Evolutionary conservation across 2,797 vertebrate genomes (phyloP).

Genomic region (Coccyzus lansbergi): DNA sequence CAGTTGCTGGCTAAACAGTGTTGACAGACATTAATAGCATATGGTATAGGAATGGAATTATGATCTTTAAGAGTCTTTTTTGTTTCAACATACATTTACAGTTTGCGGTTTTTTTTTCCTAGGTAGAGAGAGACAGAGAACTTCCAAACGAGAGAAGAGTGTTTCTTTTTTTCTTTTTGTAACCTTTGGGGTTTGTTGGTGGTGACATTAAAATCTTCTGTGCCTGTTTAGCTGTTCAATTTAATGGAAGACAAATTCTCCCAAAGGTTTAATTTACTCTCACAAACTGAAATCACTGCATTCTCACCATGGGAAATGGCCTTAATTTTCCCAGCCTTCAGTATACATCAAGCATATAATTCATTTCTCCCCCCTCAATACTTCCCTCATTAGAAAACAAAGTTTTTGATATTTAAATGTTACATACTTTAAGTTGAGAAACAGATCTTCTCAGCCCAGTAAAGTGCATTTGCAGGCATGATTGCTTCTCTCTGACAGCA

Average conservation of each 20-base stretch:
- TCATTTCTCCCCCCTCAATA: constrained; percentile 77
- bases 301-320: constrained; percentile 79
- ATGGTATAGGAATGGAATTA: constrained; percentile 81
- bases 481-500: constrained; percentile 57
- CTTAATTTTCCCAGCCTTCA: constrained; percentile 80
- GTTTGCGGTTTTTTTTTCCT: constrained; percentile 66
- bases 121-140: constrained; percentile 43
- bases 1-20: constrained; percentile 84
- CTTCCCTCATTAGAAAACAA: constrained; percentile 77
- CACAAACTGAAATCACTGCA: constrained; percentile 78
- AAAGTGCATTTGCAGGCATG: constrained; percentile 64
- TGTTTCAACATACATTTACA: constrained; percentile 71
- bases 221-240: constrained; percentile 81
- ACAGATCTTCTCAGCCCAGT: neutral
- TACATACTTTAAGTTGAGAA: constrained; percentile 71
- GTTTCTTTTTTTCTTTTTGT: constrained; percentile 64
- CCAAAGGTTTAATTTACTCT: constrained; percentile 81
- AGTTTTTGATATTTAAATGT: constrained; percentile 79
- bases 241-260: constrained; percentile 82
- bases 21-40: constrained; percentile 88
- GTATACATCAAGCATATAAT: constrained; percentile 80
- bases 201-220: constrained; percentile 78
- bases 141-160: constrained; percentile 37
- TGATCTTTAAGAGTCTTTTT: constrained; percentile 79
- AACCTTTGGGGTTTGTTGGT: constrained; percentile 76